Base-by-base conservation (phyloP, 2,888 invertebrate genomes). In the Orchestes rusci region DNA sequence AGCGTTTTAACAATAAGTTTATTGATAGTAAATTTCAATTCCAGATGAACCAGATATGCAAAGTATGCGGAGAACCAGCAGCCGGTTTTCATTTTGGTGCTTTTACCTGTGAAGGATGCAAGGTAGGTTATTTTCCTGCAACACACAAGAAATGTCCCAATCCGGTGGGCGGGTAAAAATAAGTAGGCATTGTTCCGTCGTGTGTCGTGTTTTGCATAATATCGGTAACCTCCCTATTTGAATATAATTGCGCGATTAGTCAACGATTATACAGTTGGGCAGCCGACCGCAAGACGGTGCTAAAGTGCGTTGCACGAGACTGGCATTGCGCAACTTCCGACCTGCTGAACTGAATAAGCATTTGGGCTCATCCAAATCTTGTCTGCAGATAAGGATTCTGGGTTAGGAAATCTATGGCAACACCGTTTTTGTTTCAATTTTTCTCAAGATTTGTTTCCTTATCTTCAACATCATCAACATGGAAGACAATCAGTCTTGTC, bases 11-110 rank as follows among this genome's bases (percentile, higher is more conserved):
- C n/a, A n/a, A n/a, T n/a, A n/a, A n/a, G n/a, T n/a, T n/a, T n/a
- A n/a, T n/a, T n/a, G n/a, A n/a, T n/a, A n/a, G n/a, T n/a, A n/a
- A n/a, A n/a, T 23, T 23, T 23, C 10, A 7, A 23, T 23, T 23
- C 10, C 81, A 90, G 91, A 92, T 92, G 91, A 93, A 92, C 76
- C 92, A 92, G 76, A 85, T 87, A 75, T 93, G 93, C 73, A 91
- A 90, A 75, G 93, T 93, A 58, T 93, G 93, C 69, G 91, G 91
- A 17, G 93, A 93, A 70, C 92, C 91, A 51, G 92, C 93, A 50
- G 92, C 92, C 38, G 93, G 93, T 53, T 93, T 92, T 71, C 93
- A 93, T 70, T 93, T 93, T 68, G 93, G 93, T 28, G 93, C 93
- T 31, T 93, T 93, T 71, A 93, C 93, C 34, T 93, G 93, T 69